Conservation (phyloP, 2,113 vertebrate species). For the Oncorhynchus keta region DNA sequence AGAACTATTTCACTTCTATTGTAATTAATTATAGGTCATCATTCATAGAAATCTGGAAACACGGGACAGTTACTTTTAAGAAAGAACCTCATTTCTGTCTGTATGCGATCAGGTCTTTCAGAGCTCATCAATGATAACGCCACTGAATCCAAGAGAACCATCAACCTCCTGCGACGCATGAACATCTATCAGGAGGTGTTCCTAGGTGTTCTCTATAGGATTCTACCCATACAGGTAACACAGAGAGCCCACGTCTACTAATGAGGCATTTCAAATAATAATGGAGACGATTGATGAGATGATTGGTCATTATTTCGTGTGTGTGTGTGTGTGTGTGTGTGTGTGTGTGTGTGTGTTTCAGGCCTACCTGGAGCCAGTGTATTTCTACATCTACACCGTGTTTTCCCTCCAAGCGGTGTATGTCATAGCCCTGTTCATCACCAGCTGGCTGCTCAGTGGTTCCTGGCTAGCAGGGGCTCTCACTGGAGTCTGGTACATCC, state of each 20-base stretch:
- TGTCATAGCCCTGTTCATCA: conserved; percentile 88
- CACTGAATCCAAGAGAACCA: conserved; percentile 95
- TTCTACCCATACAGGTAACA: conserved; percentile 87
- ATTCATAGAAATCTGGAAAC: too few species aligned
- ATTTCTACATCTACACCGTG: conserved; percentile 98
- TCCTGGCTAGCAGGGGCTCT: conserved; percentile 90
- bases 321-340: conserved; percentile 34
- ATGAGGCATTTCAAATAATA: not conserved
- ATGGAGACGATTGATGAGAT: not conserved
- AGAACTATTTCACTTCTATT: too few species aligned
- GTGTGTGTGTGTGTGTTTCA: conserved; percentile 62
- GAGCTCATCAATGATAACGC: conserved; percentile 94
- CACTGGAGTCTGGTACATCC: conserved; percentile 89
- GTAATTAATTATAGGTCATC: too few species aligned
- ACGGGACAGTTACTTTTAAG: too few species aligned
- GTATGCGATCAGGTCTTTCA: conserved; percentile 80
- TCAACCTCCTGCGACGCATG: conserved; percentile 97
- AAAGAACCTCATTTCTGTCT: not conserved
- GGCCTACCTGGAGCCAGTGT: conserved; percentile 91
- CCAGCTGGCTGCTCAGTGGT: conserved; percentile 92
- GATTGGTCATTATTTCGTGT: not conserved
- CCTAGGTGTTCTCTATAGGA: conserved; percentile 88
- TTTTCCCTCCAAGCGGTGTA: conserved; percentile 94
- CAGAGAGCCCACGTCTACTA: not conserved
- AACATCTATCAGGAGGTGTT: conserved; percentile 98